phyloP scores from a whole-genome alignment of 1,140 invertebrate genomes.

The Vollenhovia emeryi region DNA sequence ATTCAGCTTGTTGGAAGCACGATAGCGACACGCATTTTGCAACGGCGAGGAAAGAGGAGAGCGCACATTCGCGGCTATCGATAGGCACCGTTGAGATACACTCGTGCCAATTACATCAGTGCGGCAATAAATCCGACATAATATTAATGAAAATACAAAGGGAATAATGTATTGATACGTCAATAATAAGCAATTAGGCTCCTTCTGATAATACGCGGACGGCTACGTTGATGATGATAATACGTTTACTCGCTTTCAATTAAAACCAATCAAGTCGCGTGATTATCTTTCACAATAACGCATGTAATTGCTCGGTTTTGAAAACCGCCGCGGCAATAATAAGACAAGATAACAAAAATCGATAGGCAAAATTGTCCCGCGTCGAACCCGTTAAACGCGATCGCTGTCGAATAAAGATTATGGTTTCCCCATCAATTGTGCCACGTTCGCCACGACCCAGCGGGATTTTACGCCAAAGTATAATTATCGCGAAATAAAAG shows the following conservation, averaged over 20 bases:
- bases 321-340: not conserved
- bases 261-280: not conserved
- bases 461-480: not conserved
- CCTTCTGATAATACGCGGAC: not conserved
- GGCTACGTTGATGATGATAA: not conserved
- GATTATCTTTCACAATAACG: not conserved
- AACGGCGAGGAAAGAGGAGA: not conserved
- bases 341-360: not conserved
- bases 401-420: not conserved
- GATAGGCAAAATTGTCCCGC: not conserved
- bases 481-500: not conserved
- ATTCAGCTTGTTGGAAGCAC: constrained; percentile 27
- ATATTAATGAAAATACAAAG: not conserved
- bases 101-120: not conserved
- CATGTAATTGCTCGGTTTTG: not conserved
- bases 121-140: constrained; percentile 7
- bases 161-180: not conserved
- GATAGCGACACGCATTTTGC: constrained; percentile 17
- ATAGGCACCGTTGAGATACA: not conserved
- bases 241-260: constrained; percentile 13
- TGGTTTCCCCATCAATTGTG: not conserved
- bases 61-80: not conserved
- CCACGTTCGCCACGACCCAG: not conserved
- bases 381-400: not conserved
- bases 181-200: not conserved